Percentiles rank a stretch among this genome's conserved stretches.
Conservation (phyloP, 2,888 invertebrate genomes). For the Nemotelus pantherinus region DNA sequence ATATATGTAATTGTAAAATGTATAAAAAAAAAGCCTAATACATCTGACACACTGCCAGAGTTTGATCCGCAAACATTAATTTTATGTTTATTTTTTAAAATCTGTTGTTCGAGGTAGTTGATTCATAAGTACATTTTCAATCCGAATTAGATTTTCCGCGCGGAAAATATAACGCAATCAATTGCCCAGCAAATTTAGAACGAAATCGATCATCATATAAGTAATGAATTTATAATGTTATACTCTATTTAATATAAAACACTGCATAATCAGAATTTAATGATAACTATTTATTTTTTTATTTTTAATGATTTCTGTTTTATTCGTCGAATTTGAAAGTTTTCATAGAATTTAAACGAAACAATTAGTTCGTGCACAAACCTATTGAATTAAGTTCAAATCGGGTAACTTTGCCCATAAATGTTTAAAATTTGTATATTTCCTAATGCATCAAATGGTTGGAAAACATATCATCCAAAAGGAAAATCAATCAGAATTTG, state of each 20-base stretch:
- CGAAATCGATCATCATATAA: too few species aligned
- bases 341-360: too few species aligned
- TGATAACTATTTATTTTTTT: slow-evolving; percentile 39
- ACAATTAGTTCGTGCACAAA: background rate
- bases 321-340: background rate
- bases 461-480: too few species aligned
- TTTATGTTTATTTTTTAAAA: slow-evolving; percentile 1
- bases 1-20: slow-evolving; percentile 1
- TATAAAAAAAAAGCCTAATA: slow-evolving; percentile 24
- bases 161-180: too few species aligned
- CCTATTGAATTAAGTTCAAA: background rate
- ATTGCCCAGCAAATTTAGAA: too few species aligned
- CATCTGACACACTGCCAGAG: slow-evolving; percentile 38
- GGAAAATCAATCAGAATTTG: too few species aligned
- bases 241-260: slow-evolving; percentile 39
- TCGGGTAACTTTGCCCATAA: background rate
- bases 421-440: too few species aligned
- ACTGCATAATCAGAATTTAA: slow-evolving; percentile 43
- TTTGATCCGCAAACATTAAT: slow-evolving; percentile 1
- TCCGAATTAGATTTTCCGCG: too few species aligned
- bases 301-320: slow-evolving; percentile 24
- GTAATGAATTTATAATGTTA: slow-evolving; percentile 7
- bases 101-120: background rate
- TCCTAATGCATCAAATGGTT: too few species aligned
- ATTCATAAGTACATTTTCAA: background rate